Evolutionary conservation across 1,140 invertebrate genomes (phyloP).

Genomic region (Bombyx mandarina): DNA sequence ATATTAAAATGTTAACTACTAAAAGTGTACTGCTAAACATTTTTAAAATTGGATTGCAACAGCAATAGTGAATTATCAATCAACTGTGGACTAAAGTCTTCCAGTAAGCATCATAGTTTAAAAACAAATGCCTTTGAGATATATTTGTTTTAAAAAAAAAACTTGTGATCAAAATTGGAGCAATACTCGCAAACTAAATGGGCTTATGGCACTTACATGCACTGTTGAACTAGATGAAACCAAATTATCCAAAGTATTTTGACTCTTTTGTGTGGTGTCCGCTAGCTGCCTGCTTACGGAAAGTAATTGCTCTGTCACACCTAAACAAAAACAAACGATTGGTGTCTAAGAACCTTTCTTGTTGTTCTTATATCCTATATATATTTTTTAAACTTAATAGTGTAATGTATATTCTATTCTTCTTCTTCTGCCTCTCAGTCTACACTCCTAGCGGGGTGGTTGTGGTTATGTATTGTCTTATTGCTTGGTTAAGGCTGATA

Average conservation of each 20-base stretch:
- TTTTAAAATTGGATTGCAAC: neutral
- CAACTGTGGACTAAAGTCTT: neutral
- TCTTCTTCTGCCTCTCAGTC: no score
- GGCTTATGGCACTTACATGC: constrained; percentile 33
- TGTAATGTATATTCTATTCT: no score
- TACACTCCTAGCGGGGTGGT: no score
- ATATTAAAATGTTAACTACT: constrained; percentile 26
- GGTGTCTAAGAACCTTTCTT: no score
- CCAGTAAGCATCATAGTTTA: neutral
- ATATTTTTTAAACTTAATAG: no score
- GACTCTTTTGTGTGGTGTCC: constrained; percentile 88
- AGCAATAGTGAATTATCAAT: neutral
- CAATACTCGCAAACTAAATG: neutral
- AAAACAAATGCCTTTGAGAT: no score
- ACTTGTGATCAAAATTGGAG: neutral
- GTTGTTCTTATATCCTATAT: no score
- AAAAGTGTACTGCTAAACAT: neutral
- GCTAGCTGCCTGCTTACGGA: constrained; percentile 88
- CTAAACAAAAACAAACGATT: constrained; percentile 22
- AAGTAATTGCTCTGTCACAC: constrained; percentile 86
- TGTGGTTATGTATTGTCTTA: no score
- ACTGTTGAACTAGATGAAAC: constrained; percentile 77
- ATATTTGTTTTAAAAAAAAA: no score
- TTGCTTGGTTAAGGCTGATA: no score
- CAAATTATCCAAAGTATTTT: constrained; percentile 86